These are phyloP conservation scores for Hetaerina americana DNA, from an alignment of 1,140 invertebrate genomes.

Conservation along the genomic window DNA sequence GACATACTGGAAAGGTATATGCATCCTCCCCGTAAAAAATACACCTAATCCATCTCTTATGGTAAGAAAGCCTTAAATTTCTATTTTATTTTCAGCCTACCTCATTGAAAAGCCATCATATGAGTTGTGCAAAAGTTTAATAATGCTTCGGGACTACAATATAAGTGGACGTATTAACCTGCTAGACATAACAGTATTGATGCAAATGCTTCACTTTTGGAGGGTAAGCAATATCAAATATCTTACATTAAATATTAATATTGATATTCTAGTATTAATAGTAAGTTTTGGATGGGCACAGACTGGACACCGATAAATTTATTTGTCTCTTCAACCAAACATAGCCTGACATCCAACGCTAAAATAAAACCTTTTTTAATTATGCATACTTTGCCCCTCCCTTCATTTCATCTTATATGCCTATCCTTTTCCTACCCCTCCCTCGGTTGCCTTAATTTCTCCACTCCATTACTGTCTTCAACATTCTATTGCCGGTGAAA, in stretches of 20 bases:
- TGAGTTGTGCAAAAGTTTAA: constrained; percentile 48
- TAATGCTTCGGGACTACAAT: constrained; percentile 51
- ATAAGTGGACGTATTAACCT: constrained; percentile 46
- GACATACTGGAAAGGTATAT: constrained; percentile 41
- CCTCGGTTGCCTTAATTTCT: too few relatives aligned
- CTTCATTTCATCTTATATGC: too few relatives aligned
- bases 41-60: not conserved
- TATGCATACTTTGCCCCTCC: too few relatives aligned
- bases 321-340: too few relatives aligned
- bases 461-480: too few relatives aligned
- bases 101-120: constrained; percentile 39
- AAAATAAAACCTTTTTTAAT: too few relatives aligned
- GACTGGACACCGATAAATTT: too few relatives aligned
- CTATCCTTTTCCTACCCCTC: too few relatives aligned
- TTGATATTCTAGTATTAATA: not conserved
- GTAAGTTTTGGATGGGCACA: not conserved
- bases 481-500: too few relatives aligned
- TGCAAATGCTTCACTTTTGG: constrained; percentile 52
- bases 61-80: not conserved
- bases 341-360: too few relatives aligned
- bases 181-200: constrained; percentile 42
- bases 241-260: not conserved
- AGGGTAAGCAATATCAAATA: constrained; percentile 31
- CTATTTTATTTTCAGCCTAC: constrained; percentile 26
- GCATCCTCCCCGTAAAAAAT: constrained; percentile 21